Conservation (phyloP, 2,797 vertebrate species). For the Eurystomus glaucurus region DNA sequence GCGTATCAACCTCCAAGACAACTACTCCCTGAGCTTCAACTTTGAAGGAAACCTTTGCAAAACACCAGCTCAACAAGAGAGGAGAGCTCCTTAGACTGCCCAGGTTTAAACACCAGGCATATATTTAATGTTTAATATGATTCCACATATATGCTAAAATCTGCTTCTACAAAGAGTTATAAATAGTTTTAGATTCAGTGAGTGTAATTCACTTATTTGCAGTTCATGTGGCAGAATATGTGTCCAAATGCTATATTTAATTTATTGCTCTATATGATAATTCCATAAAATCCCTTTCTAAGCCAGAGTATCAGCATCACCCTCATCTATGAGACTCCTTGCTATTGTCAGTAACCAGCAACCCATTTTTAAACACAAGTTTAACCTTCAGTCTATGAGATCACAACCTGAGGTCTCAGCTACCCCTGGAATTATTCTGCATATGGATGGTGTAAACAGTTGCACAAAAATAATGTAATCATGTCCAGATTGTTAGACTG, state of each 20-base stretch:
- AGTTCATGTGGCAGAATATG: background rate
- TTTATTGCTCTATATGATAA: constrained; percentile 5
- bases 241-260: background rate
- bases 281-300: constrained; percentile 22
- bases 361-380: background rate
- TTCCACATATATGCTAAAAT: background rate
- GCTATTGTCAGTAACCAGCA: background rate
- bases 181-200: constrained; percentile 54
- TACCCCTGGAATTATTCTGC: background rate
- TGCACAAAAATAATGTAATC: constrained; percentile 29
- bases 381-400: background rate
- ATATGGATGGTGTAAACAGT: background rate
- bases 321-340: background rate
- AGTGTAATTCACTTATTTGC: constrained; percentile 56
- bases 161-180: constrained; percentile 53
- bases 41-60: background rate
- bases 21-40: background rate
- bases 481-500: constrained; percentile 3
- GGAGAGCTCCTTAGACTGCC: background rate
- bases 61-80: background rate
- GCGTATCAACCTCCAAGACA: background rate
- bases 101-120: background rate
- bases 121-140: constrained; percentile 12
- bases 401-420: background rate
- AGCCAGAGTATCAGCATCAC: background rate